A percentile compares a stretch with the other conserved stretches of the same genome.
phyloP scores from a whole-genome alignment of 2,888 invertebrate genomes.

The Parochlus steinenii region DNA sequence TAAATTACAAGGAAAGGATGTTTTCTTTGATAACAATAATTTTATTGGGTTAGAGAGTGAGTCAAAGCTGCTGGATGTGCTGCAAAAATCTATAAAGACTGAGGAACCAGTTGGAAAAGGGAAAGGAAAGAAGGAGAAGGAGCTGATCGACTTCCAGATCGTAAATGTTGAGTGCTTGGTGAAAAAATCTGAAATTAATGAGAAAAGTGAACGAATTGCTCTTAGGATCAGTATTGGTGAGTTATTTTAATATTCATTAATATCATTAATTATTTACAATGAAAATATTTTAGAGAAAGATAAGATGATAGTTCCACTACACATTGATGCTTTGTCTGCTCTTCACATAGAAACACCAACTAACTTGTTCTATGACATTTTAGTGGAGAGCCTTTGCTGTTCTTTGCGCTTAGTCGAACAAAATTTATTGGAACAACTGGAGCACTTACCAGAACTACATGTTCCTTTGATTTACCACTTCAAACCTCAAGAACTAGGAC shows the following conservation, averaged over 20 bases:
- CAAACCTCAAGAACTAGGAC: constrained; percentile 50
- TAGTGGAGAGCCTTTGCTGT: constrained; percentile 58
- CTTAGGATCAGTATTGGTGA: constrained; percentile 1
- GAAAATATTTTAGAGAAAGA: constrained; percentile 3
- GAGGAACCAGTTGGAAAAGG: not conserved
- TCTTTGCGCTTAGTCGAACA: constrained; percentile 48
- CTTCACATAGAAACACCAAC: constrained; percentile 47
- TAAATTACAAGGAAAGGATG: constrained; percentile 41
- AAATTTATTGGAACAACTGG: constrained; percentile 27
- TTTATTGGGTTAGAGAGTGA: constrained; percentile 33
- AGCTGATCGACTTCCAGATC: constrained; percentile 24
- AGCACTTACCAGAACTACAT: constrained; percentile 9
- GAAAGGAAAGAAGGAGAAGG: constrained; percentile 18
- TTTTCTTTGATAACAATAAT: constrained; percentile 6
- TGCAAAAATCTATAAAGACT: not conserved
- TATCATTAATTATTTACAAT: not conserved
- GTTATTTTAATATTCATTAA: not conserved
- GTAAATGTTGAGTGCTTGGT: constrained; percentile 25
- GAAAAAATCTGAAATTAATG: constrained; percentile 22
- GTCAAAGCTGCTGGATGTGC: constrained; percentile 33
- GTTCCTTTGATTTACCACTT: constrained; percentile 45
- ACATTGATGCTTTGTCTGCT: constrained; percentile 55
- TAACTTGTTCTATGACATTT: constrained; percentile 48
- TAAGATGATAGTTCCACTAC: constrained; percentile 35
- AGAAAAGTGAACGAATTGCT: constrained; percentile 2